Percentiles rank a stretch among this genome's conserved stretches.
phyloP scores from a whole-genome alignment of 2,797 vertebrate species.

The Miichthys miiuy region DNA sequence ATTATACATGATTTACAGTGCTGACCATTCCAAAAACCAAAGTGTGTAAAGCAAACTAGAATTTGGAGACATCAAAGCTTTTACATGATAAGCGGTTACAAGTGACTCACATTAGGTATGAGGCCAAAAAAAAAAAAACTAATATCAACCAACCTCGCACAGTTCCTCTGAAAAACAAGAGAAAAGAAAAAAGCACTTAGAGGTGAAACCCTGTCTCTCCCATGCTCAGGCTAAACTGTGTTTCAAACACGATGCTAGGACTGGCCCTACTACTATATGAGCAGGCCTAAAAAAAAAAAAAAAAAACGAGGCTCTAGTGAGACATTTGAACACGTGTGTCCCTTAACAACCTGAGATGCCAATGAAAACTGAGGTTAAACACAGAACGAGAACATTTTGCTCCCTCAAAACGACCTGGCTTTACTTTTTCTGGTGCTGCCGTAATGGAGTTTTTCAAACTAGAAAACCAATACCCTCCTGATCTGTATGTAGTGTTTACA shows the following conservation, averaged over 20 bases:
- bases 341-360: constrained; percentile 51
- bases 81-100: constrained; percentile 56
- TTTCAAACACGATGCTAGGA: constrained; percentile 76
- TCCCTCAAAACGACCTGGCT: constrained; percentile 18
- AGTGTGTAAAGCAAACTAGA: constrained; percentile 81
- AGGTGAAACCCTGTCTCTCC: constrained; percentile 70
- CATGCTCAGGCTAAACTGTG: constrained; percentile 80
- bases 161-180: constrained; percentile 74
- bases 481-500: constrained; percentile 41
- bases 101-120: constrained; percentile 67
- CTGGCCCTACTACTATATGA: constrained; percentile 36
- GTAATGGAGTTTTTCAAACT: constrained; percentile 34
- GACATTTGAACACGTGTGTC: constrained; percentile 70
- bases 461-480: constrained; percentile 32
- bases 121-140: constrained; percentile 77
- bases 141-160: constrained; percentile 79
- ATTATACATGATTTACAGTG: constrained; percentile 77
- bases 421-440: constrained; percentile 50
- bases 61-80: constrained; percentile 76
- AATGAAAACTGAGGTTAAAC: constrained; percentile 47
- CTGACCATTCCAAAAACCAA: constrained; percentile 88
- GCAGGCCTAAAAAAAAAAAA: constrained; percentile 16
- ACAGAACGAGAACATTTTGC: constrained; percentile 20
- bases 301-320: constrained; percentile 62
- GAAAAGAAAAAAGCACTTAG: constrained; percentile 81